phyloP scores from a whole-genome alignment of 2,797 vertebrate genomes.

The Etheostoma nigrum region DNA sequence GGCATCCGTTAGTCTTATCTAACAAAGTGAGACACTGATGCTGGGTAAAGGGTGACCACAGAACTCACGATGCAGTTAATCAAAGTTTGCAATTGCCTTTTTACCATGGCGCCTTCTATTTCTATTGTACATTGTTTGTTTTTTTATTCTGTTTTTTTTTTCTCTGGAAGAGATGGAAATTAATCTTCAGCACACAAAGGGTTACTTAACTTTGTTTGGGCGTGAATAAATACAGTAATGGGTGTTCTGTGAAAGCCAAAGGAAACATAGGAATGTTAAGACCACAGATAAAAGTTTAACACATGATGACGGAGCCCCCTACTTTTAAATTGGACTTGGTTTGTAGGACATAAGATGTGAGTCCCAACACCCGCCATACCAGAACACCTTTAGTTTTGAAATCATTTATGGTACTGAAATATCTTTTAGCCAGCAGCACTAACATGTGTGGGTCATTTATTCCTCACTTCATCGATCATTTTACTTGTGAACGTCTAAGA shows the following conservation, averaged over 20 bases:
- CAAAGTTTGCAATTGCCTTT: constrained; percentile 84
- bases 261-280: constrained; percentile 60
- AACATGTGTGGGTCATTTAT: constrained; percentile 45
- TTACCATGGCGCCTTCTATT: constrained; percentile 84
- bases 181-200: constrained; percentile 47
- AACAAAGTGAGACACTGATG: constrained; percentile 60
- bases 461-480: constrained; percentile 33
- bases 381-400: constrained; percentile 45
- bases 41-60: constrained; percentile 72
- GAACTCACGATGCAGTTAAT: constrained; percentile 80
- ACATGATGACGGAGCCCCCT: constrained; percentile 29
- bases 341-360: constrained; percentile 41
- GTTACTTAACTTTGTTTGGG: constrained; percentile 54
- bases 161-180: constrained; percentile 52
- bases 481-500: constrained; percentile 19
- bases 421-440: constrained; percentile 40
- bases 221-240: constrained; percentile 33
- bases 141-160: constrained; percentile 64
- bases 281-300: constrained; percentile 38
- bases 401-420: constrained; percentile 36
- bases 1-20: constrained; percentile 66
- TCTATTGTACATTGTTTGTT: constrained; percentile 75
- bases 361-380: constrained; percentile 9
- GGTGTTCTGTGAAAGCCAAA: constrained; percentile 52
- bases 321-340: constrained; percentile 48